Evolutionary conservation across 2,113 vertebrate genomes (phyloP).

Genomic region (Bungarus multicinctus): DNA sequence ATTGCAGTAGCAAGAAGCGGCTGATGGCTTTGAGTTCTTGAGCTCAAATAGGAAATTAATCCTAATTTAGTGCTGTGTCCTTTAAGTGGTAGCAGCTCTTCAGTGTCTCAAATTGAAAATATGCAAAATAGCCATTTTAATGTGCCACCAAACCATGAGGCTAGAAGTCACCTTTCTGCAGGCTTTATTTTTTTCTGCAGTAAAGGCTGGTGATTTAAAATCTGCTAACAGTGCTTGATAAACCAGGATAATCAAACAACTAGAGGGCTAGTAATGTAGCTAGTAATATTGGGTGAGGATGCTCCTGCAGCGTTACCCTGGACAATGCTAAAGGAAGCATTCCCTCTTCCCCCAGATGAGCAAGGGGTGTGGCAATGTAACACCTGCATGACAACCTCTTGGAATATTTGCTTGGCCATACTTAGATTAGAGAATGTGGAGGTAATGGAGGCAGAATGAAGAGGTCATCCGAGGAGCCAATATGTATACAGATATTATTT

Average conservation of each 20-base stretch:
- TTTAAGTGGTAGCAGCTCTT: neutral
- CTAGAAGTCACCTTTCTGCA: neutral
- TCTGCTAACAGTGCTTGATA: neutral
- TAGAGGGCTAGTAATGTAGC: neutral
- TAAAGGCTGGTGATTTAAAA: neutral
- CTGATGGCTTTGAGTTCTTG: neutral
- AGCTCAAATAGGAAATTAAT: neutral
- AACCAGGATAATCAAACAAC: neutral
- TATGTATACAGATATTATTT: conserved; percentile 47
- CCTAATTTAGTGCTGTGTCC: neutral
- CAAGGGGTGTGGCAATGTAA: conserved; percentile 39
- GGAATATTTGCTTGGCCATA: conserved; percentile 26
- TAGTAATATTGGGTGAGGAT: neutral
- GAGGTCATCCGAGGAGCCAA: conserved; percentile 39
- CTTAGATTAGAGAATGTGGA: conserved; percentile 21
- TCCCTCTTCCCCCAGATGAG: neutral
- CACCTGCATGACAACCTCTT: neutral
- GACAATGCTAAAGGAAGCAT: neutral
- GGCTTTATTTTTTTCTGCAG: neutral
- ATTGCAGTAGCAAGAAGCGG: neutral
- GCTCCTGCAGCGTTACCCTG: neutral
- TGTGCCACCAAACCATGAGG: neutral
- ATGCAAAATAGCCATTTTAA: neutral
- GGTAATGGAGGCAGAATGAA: conserved; percentile 16
- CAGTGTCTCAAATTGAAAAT: neutral